Evolutionary conservation across 2,113 vertebrate species (phyloP).

Genomic region (Pangasianodon gigas): DNA sequence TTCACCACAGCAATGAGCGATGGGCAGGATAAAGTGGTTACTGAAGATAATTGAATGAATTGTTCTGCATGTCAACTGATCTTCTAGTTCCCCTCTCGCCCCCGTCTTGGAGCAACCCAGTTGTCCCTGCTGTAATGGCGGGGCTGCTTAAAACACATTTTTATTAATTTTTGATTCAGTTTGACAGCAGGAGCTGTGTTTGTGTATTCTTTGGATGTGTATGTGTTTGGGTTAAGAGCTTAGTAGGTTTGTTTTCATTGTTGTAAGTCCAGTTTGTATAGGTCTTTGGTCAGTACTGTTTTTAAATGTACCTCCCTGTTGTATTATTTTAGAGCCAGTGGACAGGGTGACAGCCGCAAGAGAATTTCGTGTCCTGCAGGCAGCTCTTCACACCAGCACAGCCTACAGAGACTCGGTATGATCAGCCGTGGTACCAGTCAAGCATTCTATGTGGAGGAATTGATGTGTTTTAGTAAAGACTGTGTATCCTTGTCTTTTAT

Average conservation of each 20-base stretch:
- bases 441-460: not conserved
- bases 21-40: not conserved
- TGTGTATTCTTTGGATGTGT: not conserved
- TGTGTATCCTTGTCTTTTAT: not conserved
- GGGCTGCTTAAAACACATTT: not conserved
- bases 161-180: not conserved
- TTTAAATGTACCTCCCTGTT: not conserved
- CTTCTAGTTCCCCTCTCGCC: not conserved
- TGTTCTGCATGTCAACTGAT: not conserved
- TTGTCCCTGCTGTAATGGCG: not conserved
- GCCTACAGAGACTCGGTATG: slow-evolving; percentile 83
- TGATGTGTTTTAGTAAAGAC: not conserved
- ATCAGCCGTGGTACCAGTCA: not conserved
- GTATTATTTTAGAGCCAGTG: slow-evolving; percentile 76
- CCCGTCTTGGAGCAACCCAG: not conserved
- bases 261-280: not conserved
- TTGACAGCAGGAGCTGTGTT: not conserved
- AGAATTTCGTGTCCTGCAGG: slow-evolving; percentile 84
- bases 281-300: not conserved
- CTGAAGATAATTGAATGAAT: not conserved
- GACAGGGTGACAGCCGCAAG: slow-evolving; percentile 79
- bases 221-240: not conserved
- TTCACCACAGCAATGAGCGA: not conserved
- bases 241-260: not conserved
- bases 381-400: slow-evolving; percentile 82